These are phyloP conservation scores for Sciurus carolinensis DNA, from an alignment of 2,797 vertebrate species.

Conservation along the genomic window DNA sequence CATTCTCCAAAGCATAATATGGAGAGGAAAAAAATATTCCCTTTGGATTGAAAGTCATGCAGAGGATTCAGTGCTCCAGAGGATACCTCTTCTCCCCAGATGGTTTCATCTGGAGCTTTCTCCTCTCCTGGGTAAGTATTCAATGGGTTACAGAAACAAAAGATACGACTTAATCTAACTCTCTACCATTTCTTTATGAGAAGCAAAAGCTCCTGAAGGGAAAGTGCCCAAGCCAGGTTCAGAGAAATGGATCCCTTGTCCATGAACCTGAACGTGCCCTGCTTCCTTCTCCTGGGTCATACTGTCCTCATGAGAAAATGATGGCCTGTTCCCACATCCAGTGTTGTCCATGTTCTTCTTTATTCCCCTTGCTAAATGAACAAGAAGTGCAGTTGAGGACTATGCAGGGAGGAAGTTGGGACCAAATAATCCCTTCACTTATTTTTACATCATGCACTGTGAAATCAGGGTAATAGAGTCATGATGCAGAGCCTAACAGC, in stretches of 20 bases:
- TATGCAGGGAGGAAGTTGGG: slow-evolving; percentile 18
- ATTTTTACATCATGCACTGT: not conserved
- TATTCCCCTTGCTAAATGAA: not conserved
- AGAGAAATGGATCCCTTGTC: not conserved
- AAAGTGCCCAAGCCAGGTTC: not conserved
- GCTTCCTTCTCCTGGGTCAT: not conserved
- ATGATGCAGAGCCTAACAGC: not conserved
- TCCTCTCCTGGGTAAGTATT: not conserved
- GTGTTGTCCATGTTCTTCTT: not conserved
- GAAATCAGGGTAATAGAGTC: not conserved
- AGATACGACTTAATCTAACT: not conserved
- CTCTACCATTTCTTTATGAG: not conserved
- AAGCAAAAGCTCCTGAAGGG: not conserved
- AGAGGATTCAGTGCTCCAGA: not conserved
- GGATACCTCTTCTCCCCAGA: not conserved
- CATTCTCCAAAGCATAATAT: not conserved
- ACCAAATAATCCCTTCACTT: not conserved
- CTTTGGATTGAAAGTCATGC: not conserved
- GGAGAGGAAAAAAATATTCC: not conserved
- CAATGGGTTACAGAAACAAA: not conserved
- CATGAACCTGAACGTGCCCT: not conserved
- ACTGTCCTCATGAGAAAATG: not conserved
- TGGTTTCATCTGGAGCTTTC: not conserved
- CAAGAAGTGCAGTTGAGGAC: not conserved
- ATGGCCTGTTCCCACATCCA: not conserved